These are phyloP conservation scores for Malurus cyaneus DNA, from an alignment of 2,113 vertebrate species.

Conservation along the genomic window DNA sequence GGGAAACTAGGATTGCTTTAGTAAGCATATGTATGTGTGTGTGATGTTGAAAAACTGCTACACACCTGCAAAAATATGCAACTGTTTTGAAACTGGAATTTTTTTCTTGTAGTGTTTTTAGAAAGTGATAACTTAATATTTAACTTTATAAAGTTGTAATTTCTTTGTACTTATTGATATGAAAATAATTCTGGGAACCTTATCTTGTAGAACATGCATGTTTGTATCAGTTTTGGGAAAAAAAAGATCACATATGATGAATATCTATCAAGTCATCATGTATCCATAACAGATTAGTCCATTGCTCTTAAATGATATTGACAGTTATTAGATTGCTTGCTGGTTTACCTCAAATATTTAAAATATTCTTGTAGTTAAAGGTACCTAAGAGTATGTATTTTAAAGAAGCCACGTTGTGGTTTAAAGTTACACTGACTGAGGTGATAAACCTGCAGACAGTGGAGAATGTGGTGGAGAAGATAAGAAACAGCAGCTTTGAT, in stretches of 20 bases:
- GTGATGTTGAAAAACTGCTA: background rate
- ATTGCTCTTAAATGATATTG: background rate
- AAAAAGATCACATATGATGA: background rate
- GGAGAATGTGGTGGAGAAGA: background rate
- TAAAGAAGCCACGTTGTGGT: background rate
- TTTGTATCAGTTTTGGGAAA: background rate
- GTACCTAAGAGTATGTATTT: background rate
- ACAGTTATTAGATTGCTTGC: background rate
- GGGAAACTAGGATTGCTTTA: background rate
- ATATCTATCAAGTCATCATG: background rate
- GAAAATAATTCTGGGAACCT: background rate
- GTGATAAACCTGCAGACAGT: background rate
- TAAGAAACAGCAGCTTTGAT: background rate
- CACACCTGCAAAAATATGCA: background rate
- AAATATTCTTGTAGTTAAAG: background rate
- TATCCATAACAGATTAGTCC: background rate
- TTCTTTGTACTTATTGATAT: background rate
- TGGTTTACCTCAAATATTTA: background rate
- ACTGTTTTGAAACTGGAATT: background rate
- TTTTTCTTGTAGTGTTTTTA: background rate
- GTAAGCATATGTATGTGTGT: fast-evolving
- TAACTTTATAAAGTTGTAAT: background rate
- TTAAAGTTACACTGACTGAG: background rate
- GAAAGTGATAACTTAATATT: background rate
- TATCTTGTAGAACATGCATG: background rate